Percentiles rank a stretch among this genome's conserved stretches.
phyloP scores from a whole-genome alignment of 1,140 invertebrate species.

The Drosophila rufa region DNA sequence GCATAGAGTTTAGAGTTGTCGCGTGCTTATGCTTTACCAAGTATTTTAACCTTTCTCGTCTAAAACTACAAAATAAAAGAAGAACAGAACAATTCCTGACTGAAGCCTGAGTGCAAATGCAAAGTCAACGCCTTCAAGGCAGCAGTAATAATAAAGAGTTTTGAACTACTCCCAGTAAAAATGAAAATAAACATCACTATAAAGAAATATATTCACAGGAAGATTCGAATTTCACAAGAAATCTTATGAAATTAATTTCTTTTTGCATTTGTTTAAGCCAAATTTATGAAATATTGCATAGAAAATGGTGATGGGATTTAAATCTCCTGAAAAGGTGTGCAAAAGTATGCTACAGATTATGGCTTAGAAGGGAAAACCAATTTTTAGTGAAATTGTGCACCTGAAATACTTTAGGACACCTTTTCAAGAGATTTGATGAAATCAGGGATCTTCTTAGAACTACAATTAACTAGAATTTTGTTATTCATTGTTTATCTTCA shows the following conservation, averaged over 20 bases:
- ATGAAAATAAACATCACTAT: conserved; percentile 2
- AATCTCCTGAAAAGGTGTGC: not conserved
- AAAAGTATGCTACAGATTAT: too few species aligned
- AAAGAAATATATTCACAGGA: conserved; percentile 4
- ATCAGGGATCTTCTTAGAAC: fast-evolving
- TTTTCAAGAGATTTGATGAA: not conserved
- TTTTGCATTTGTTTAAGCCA: not conserved
- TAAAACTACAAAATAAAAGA: conserved; percentile 14
- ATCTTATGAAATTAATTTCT: not conserved
- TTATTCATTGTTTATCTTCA: not conserved
- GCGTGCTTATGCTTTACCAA: conserved; percentile 47
- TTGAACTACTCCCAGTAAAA: conserved; percentile 31
- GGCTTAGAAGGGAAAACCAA: too few species aligned
- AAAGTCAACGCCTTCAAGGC: conserved; percentile 46
- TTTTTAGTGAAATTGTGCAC: too few species aligned
- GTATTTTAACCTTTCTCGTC: conserved; percentile 44
- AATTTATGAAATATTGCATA: not conserved
- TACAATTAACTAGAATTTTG: not conserved
- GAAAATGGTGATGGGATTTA: not conserved
- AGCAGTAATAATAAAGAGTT: conserved; percentile 41
- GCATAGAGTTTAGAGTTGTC: conserved; percentile 46
- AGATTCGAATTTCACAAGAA: not conserved
- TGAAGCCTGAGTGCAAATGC: conserved; percentile 46
- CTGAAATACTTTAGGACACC: not conserved
- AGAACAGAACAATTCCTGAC: conserved; percentile 31